Evolutionary conservation across 2,113 vertebrate species (phyloP).

Genomic region (Camelus dromedarius): DNA sequence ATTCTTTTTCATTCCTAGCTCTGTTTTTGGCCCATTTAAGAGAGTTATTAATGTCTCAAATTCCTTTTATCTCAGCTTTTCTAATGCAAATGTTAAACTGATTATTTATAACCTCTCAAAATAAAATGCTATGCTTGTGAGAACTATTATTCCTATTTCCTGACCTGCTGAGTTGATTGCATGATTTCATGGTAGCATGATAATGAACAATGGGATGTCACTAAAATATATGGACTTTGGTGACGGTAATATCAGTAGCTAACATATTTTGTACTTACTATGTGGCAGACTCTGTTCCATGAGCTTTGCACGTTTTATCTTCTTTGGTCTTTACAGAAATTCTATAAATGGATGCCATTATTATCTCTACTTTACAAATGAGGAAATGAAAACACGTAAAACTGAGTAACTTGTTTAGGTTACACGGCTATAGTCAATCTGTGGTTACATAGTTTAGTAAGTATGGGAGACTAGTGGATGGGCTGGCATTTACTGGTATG

Average conservation of each 20-base stretch:
- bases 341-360: not conserved
- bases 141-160: not conserved
- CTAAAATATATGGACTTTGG: not conserved
- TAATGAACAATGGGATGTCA: not conserved
- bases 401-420: not conserved
- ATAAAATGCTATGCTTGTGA: not conserved
- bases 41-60: not conserved
- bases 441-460: not conserved
- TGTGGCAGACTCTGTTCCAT: not conserved
- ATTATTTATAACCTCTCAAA: not conserved
- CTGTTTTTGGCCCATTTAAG: not conserved
- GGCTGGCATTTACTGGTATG: not conserved
- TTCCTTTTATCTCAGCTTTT: not conserved
- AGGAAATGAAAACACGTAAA: not conserved
- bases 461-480: not conserved
- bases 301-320: not conserved
- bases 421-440: not conserved
- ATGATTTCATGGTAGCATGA: not conserved
- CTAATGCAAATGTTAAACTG: not conserved
- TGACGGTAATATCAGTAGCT: not conserved
- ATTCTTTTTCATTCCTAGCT: not conserved
- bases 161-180: not conserved
- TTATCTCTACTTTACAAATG: not conserved
- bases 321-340: not conserved
- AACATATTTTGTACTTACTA: not conserved